A percentile compares a stretch with the other conserved stretches of the same genome.
phyloP scores from a whole-genome alignment of 2,113 vertebrate genomes.

The Seriola aureovittata region DNA sequence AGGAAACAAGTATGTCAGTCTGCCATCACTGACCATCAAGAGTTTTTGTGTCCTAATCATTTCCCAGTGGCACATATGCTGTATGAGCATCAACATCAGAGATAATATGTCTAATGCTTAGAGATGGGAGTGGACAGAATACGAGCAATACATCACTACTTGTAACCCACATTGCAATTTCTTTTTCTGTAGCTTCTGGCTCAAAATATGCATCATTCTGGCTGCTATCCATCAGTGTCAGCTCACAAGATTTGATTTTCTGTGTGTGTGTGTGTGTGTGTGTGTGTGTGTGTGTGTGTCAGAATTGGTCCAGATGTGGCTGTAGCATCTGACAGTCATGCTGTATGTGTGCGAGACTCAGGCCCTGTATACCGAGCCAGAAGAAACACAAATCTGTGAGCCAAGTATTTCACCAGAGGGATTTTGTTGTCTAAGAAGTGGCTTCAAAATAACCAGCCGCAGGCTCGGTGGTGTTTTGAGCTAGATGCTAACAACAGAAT shows the following conservation, averaged over 20 bases:
- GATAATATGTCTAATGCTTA: too few relatives aligned
- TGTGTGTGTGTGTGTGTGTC: neutral
- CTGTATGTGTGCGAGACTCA: neutral
- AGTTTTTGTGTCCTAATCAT: too few relatives aligned
- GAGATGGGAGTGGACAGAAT: too few relatives aligned
- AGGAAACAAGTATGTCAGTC: neutral
- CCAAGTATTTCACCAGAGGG: neutral
- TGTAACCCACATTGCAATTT: too few relatives aligned
- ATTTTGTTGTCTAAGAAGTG: neutral
- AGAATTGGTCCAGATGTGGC: neutral
- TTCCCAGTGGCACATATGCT: too few relatives aligned
- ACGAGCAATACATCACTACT: too few relatives aligned
- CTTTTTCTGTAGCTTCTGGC: too few relatives aligned
- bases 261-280: too few relatives aligned
- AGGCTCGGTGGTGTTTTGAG: too few relatives aligned
- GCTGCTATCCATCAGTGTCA: neutral
- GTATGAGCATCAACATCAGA: too few relatives aligned
- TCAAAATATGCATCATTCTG: neutral
- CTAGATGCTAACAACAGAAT: too few relatives aligned
- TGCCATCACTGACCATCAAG: too few relatives aligned
- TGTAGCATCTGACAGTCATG: neutral
- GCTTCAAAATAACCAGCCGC: neutral
- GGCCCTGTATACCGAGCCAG: neutral
- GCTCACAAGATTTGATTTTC: neutral
- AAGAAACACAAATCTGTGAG: neutral